Percentiles rank a stretch among this genome's conserved stretches.
Evolutionary conservation across 2,113 vertebrate genomes (phyloP).

Genomic region (Megaceryle torquata): DNA sequence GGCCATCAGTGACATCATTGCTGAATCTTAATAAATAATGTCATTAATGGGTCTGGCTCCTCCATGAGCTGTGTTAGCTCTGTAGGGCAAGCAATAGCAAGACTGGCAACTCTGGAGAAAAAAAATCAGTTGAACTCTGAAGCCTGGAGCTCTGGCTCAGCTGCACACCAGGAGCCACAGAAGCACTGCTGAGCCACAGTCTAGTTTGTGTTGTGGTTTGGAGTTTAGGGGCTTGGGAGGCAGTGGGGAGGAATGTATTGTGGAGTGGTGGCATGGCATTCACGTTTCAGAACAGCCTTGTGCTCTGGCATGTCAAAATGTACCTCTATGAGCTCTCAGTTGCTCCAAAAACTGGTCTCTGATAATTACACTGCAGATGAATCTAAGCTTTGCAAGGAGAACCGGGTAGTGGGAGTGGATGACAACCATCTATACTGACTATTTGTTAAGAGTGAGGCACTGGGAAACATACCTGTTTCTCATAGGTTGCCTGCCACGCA

Average conservation of each 20-base stretch:
- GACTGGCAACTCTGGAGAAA: not conserved
- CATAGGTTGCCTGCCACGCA: not conserved
- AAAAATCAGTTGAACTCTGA: not conserved
- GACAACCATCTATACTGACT: not conserved
- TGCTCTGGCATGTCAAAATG: not conserved
- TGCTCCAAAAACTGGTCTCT: not conserved
- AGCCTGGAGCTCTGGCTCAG: not conserved
- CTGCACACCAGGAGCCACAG: not conserved
- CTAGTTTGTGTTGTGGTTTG: not conserved
- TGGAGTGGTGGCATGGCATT: not conserved
- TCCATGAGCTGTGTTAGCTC: not conserved
- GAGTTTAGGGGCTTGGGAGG: not conserved
- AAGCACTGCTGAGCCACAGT: not conserved
- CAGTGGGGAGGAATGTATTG: not conserved
- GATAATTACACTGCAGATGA: not conserved
- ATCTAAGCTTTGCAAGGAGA: not conserved
- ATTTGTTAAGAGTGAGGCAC: not conserved
- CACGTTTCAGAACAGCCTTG: not conserved
- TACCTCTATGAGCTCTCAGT: not conserved
- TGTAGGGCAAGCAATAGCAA: not conserved
- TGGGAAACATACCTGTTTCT: not conserved
- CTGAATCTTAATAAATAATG: not conserved
- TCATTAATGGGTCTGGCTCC: not conserved
- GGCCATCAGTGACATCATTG: not conserved
- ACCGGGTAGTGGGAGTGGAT: not conserved